A percentile compares a stretch with the other conserved stretches of the same genome.
Evolutionary conservation across 2,888 invertebrate genomes (phyloP).

Genomic region (Latrodectus elegans): DNA sequence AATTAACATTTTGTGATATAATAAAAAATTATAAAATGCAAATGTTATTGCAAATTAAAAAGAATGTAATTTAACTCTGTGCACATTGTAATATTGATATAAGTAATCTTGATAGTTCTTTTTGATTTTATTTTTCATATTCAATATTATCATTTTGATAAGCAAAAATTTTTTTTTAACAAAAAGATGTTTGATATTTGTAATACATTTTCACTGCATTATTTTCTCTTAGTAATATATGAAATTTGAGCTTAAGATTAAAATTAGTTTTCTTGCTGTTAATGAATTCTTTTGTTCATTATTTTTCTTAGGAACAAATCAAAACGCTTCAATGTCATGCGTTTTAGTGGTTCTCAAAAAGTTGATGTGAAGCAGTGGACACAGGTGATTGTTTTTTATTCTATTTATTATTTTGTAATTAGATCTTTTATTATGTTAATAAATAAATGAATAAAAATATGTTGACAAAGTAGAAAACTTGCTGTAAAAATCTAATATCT

Average conservation of each 20-base stretch:
- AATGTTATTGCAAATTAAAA: too few species aligned
- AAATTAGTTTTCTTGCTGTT: background rate
- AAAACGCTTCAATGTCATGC: constrained; percentile 70
- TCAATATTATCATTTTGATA: background rate
- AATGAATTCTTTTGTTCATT: background rate
- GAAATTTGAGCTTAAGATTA: background rate
- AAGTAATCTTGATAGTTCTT: too few species aligned
- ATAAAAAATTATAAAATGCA: too few species aligned
- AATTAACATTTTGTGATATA: too few species aligned
- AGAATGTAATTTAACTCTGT: too few species aligned
- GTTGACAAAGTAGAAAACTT: too few species aligned
- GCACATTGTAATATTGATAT: too few species aligned
- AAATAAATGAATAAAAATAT: background rate
- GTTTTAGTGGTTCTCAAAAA: constrained; percentile 68
- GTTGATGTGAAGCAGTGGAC: constrained; percentile 70
- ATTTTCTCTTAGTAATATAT: background rate
- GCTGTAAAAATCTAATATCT: too few species aligned
- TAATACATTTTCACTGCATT: background rate
- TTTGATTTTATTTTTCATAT: background rate
- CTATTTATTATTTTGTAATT: background rate
- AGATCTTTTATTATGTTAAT: background rate
- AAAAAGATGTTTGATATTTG: background rate
- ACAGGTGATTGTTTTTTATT: constrained; percentile 30
- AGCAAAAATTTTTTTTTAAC: background rate
- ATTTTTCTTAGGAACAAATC: constrained; percentile 64